Evolutionary conservation across 2,888 invertebrate genomes (phyloP).

Genomic region (Lamellibrachia satsuma): DNA sequence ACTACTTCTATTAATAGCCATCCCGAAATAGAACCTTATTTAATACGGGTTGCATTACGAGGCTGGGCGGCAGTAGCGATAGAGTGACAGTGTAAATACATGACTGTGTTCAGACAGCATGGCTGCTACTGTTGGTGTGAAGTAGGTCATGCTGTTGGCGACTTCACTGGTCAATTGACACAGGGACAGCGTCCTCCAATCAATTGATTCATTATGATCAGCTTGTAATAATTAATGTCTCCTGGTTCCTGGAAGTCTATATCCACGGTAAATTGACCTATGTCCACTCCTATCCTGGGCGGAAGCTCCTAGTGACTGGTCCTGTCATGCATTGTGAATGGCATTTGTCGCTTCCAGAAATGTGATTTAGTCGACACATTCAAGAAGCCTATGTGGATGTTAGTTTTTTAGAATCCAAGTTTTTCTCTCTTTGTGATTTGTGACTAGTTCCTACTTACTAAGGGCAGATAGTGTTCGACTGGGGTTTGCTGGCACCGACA

Average conservation of each 20-base stretch:
- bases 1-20: background rate
- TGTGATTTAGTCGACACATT: background rate
- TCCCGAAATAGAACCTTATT: background rate
- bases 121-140: background rate
- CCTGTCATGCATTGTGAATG: background rate
- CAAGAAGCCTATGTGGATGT: background rate
- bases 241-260: background rate
- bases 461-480: too few species aligned
- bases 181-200: background rate
- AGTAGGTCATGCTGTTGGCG: background rate
- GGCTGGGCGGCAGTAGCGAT: background rate
- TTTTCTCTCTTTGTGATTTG: background rate
- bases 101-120: background rate
- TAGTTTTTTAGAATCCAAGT: background rate
- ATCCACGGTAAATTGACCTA: too few species aligned
- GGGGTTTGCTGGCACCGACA: background rate
- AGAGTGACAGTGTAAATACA: slow-evolving; percentile 6
- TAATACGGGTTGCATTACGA: slow-evolving; percentile 9
- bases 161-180: background rate
- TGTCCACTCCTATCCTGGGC: background rate
- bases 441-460: background rate
- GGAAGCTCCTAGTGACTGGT: background rate
- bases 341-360: background rate
- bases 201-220: background rate
- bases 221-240: background rate